phyloP scores from a whole-genome alignment of 2,113 vertebrate genomes.

The Mastomys coucha region DNA sequence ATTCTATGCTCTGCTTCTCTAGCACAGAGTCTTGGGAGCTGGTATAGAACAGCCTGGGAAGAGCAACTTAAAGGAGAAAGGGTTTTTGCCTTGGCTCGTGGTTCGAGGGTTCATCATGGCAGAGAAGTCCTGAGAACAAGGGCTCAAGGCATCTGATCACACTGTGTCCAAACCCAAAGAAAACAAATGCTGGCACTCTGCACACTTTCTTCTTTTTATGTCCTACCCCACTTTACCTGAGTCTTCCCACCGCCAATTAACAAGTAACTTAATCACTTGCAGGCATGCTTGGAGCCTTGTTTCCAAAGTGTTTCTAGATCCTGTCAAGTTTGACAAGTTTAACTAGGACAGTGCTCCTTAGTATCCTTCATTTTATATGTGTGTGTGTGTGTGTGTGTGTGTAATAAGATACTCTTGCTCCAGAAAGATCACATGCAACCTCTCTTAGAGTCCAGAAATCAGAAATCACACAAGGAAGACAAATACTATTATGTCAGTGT shows the following conservation, averaged over 20 bases:
- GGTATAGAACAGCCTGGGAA: background rate
- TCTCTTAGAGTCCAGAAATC: background rate
- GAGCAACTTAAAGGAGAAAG: background rate
- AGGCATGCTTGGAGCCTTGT: background rate
- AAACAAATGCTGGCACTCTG: background rate
- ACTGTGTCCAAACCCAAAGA: background rate
- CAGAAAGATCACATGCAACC: slow-evolving; percentile 15
- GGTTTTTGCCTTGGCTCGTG: background rate
- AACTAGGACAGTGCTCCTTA: slow-evolving; percentile 1
- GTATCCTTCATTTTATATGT: slow-evolving; percentile 29
- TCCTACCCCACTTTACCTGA: background rate
- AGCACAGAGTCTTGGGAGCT: background rate
- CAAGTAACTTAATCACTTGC: background rate
- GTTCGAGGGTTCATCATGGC: background rate
- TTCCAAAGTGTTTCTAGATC: background rate
- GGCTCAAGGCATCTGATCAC: background rate
- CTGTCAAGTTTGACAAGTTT: background rate
- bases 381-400: too few species aligned
- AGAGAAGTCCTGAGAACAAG: background rate
- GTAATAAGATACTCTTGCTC: slow-evolving; percentile 28
- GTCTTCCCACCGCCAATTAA: background rate
- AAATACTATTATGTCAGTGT: background rate
- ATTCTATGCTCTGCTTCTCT: background rate
- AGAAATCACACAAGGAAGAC: background rate
- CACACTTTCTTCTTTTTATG: background rate